Evolutionary conservation across 2,888 invertebrate species (phyloP).

Genomic region (Phragmatobia fuliginosa): DNA sequence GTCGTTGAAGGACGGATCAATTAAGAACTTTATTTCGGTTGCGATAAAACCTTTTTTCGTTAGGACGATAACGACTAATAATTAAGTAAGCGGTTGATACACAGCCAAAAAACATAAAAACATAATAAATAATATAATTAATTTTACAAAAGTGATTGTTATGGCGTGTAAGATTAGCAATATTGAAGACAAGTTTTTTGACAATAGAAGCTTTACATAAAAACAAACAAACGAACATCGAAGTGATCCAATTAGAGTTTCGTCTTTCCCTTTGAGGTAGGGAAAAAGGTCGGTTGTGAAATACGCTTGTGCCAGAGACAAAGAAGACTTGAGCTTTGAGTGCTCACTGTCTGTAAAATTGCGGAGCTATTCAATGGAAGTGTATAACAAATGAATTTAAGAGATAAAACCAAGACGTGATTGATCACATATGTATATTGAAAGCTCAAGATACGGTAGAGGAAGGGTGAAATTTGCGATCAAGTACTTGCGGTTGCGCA

Average conservation of each 20-base stretch:
- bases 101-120: no score
- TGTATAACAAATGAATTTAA: background rate
- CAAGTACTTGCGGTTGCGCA: background rate
- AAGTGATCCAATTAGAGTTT: constrained; percentile 2
- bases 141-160: background rate
- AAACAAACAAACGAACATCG: background rate
- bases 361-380: background rate
- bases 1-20: background rate
- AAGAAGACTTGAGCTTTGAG: constrained; percentile 1
- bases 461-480: background rate
- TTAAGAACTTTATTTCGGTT: background rate
- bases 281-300: background rate
- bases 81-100: background rate
- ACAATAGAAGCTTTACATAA: background rate
- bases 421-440: background rate
- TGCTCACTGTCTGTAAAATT: constrained; percentile 1
- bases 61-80: background rate
- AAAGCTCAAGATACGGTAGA: background rate
- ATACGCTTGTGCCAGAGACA: background rate
- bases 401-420: background rate
- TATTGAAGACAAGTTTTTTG: background rate
- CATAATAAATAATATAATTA: no score
- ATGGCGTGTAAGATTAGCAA: background rate
- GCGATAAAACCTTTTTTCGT: background rate
- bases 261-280: background rate